Conservation (phyloP, 2,113 vertebrate species). For the Barnardius zonarius region DNA sequence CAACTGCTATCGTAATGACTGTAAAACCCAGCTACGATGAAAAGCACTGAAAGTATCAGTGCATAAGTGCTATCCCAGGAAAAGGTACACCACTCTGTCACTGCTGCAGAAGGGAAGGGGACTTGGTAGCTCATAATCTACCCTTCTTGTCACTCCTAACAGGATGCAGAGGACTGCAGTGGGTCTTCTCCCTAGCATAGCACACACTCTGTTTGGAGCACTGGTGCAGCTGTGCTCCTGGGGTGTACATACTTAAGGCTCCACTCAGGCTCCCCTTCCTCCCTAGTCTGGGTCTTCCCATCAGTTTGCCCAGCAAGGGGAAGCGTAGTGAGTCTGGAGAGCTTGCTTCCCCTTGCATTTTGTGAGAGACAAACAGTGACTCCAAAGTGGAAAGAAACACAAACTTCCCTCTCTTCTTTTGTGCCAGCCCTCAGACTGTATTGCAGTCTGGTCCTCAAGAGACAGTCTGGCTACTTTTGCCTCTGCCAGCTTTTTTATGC, state of each 20-base stretch:
- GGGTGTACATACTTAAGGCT: neutral
- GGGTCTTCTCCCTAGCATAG: neutral
- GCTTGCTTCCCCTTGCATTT: neutral
- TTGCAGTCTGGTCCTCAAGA: neutral
- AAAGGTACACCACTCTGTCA: neutral
- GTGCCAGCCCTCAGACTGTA: neutral
- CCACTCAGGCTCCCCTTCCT: neutral
- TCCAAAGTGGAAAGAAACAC: neutral
- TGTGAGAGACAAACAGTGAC: neutral
- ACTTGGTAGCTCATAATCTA: neutral
- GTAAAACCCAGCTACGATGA: neutral
- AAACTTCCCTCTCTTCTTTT: neutral
- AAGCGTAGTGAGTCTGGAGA: neutral
- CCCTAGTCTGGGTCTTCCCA: neutral
- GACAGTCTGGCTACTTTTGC: neutral
- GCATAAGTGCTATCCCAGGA: neutral
- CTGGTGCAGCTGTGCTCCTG: neutral
- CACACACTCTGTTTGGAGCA: neutral
- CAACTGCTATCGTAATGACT: neutral
- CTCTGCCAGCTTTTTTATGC: constrained; percentile 17
- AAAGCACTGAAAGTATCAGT: neutral
- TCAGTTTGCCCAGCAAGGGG: neutral
- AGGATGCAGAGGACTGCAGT: neutral
- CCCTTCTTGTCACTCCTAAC: neutral
- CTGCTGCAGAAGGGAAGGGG: neutral